These are phyloP conservation scores for Xanthia togata DNA, from an alignment of 2,888 invertebrate genomes.

Conservation along the genomic window DNA sequence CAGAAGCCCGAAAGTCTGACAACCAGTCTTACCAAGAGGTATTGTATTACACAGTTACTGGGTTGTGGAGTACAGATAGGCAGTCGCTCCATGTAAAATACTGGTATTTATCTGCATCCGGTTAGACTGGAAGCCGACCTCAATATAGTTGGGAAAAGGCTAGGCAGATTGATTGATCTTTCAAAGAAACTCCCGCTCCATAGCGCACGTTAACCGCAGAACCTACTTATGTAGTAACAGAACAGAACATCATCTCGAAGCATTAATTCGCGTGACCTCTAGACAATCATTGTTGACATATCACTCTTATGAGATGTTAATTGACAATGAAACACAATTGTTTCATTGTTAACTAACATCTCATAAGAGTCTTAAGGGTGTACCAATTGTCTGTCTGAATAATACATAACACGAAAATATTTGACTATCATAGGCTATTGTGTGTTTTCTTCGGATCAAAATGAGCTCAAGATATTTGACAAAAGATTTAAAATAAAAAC, in stretches of 20 bases:
- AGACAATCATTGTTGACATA: constrained; percentile 22
- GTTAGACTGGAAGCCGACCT: neutral
- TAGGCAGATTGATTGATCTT: no score
- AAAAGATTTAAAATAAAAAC: neutral
- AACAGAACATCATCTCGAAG: neutral
- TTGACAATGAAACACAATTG: no score
- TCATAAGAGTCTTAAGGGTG: neutral
- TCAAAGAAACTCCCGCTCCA: no score
- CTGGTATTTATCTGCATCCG: neutral
- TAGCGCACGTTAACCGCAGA: neutral
- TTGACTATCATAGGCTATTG: no score
- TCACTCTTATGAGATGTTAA: no score
- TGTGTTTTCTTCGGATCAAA: no score
- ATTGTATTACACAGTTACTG: no score
- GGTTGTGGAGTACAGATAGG: no score
- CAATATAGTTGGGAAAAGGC: no score
- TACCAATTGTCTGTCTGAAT: neutral
- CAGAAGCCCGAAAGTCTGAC: neutral
- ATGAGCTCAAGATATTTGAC: neutral
- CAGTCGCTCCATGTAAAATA: neutral
- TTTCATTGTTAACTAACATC: constrained; percentile 3
- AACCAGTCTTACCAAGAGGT: no score
- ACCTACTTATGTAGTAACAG: neutral
- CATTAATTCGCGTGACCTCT: neutral
- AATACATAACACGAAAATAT: neutral